Base-by-base conservation (phyloP, 2,797 vertebrate genomes). In the Sparidentex hasta region DNA sequence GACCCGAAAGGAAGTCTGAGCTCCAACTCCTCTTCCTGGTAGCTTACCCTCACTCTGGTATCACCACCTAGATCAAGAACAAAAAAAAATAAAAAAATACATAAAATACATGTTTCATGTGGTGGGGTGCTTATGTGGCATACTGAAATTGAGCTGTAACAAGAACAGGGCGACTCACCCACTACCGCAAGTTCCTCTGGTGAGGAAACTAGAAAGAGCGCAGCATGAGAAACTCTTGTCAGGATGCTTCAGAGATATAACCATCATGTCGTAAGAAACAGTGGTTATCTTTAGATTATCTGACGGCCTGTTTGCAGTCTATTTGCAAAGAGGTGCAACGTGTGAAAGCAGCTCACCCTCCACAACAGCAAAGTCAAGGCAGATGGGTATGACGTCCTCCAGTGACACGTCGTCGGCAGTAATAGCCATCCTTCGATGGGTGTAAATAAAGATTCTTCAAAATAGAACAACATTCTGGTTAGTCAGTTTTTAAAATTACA, bases 401-500 rank as follows among this genome's bases (percentile, higher is more conserved):
- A 99, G 92, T n/a, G 94, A 95, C 64, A 99, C 95, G n/a, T 99
- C 98, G 5, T 97, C 97, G 13, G 96, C 97, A 0, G 96, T 92
- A 48, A 99, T 96, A 46, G 98, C 97, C 98, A 99, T 99, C 85
- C 98, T 94, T 84, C 96, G 95, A 89, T 98, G 98, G 0, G 85
- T 95, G 80, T 96, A 99, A 56, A 99, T 76, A 7, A 98, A 97
- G 83, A 99, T 90, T 87, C 98, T 99, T 80, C 65, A 83, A 82
- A 71, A 80, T 4, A 38, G 33, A 51, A 25, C 48, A 21, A 46
- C 17, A 38, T 56, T 65, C 33, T 65, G 9, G 59, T 25, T 54
- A 2, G 0, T 18, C 59, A 41, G 0, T 61, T 61, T 44, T 38
- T 11, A 58, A 58, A 25, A n/a, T 33, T 18, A n/a, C 21, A 5